Base-by-base conservation (phyloP, 2,888 invertebrate species). In the Lymantria monacha region DNA sequence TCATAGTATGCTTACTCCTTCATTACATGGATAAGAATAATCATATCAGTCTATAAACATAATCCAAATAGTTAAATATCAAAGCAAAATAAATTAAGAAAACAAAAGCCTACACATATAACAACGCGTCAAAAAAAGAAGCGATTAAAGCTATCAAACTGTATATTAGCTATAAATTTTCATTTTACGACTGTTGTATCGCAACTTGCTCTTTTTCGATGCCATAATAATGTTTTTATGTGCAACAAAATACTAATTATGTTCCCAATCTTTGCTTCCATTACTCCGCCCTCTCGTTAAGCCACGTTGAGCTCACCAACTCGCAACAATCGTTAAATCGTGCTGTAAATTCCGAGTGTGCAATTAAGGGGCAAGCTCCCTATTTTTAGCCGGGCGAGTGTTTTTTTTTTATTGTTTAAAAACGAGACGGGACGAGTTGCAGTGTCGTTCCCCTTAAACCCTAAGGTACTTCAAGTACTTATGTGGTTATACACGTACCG, bases 271-370 rank as follows among this genome's bases (percentile, higher is more conserved):
- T 66, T 71, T 59, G 69, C 61, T 63, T 62, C 64, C 58, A 64
- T 63, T 68, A 68, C 67, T 57, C 71, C 74, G 62, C 74, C 69
- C 74, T 70, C 70, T 69, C 72, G 70, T 71, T 72, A 58, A 57
- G 53, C 57, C 54, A 58, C 58, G 59, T 52, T 51, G 59, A 61
- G 55, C 56, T 53, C 51, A 48, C 63, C 55, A 61, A 69, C 33
- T 49, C 53, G 53, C 53, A 46, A 67, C 69, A 73, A 78, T 83
- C 85, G 83, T 85, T 85, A 85, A 49, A 79, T 76, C 75, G 78
- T 77, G 82, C 76, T 79, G 83, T 85, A 84, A 85, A 87, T 85
- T 83, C 87, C 86, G 76, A 83, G 78, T 74, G 72, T 76, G 83
- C 84, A 79, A 86, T 87, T 87, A 87, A 83, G 83, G 79, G 65